Evolutionary conservation across 30 jellyfish, hydroid and myxozoan species (phyloP).

Genomic region (Aurelia sp.): DNA sequence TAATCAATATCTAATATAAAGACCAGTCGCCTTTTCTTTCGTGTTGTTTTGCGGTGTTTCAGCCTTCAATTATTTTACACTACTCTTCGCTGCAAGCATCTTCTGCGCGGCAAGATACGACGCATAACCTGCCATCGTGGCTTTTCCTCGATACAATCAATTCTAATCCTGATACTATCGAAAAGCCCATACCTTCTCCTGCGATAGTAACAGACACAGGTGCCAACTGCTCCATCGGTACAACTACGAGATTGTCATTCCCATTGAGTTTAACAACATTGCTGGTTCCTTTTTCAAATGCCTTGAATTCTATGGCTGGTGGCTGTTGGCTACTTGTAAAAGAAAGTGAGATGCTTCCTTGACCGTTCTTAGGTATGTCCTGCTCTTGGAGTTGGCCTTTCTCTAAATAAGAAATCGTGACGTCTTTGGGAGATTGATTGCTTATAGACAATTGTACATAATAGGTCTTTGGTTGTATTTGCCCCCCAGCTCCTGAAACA

Average conservation of each 20-base stretch:
- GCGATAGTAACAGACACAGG: slow-evolving; percentile 20
- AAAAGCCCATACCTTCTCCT: slow-evolving; percentile 9
- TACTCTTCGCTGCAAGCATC: too few relatives aligned
- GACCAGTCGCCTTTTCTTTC: too few relatives aligned
- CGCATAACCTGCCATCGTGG: too few relatives aligned
- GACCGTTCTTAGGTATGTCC: slow-evolving; percentile 16
- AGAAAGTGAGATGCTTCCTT: slow-evolving; percentile 2
- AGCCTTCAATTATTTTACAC: too few relatives aligned
- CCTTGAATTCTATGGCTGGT: slow-evolving; percentile 15
- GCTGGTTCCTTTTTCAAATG: slow-evolving; percentile 57
- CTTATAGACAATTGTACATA: slow-evolving; percentile 32
- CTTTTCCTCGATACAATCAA: too few relatives aligned
- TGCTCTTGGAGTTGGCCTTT: slow-evolving; percentile 37
- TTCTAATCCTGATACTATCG: background rate
- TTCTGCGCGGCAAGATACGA: too few relatives aligned
- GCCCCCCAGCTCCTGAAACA: slow-evolving; percentile 4
- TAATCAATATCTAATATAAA: too few relatives aligned
- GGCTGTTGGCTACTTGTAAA: slow-evolving; percentile 43
- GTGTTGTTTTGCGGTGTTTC: too few relatives aligned
- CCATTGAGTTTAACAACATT: slow-evolving; percentile 45
- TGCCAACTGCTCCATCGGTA: slow-evolving; percentile 18
- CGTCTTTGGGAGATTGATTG: slow-evolving; percentile 56
- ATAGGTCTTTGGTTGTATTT: slow-evolving; percentile 21
- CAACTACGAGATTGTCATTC: slow-evolving; percentile 7
- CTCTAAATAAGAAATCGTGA: slow-evolving; percentile 23